phyloP scores from a whole-genome alignment of 2,113 vertebrate genomes.

The Grammatotria lemairii region DNA sequence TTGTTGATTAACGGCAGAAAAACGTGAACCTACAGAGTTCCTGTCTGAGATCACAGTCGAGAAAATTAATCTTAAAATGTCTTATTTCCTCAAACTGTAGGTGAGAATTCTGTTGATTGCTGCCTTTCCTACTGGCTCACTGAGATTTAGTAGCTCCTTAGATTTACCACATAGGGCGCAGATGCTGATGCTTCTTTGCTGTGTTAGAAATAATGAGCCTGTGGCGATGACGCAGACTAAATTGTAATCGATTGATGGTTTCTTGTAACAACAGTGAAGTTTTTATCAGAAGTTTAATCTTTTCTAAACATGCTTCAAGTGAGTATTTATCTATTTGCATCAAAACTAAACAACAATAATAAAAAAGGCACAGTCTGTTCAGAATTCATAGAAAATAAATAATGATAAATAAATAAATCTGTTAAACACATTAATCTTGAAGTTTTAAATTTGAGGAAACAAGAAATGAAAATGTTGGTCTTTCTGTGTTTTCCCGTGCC shows the following conservation, averaged over 20 bases:
- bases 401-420: neutral
- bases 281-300: neutral
- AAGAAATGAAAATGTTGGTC: neutral
- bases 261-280: neutral
- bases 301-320: neutral
- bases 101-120: neutral
- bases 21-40: neutral
- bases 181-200: neutral
- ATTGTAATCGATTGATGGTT: neutral
- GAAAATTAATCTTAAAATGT: neutral
- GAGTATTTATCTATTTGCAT: neutral
- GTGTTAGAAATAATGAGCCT: neutral
- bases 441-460: neutral
- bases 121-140: neutral
- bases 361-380: neutral
- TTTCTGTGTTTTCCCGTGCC: neutral
- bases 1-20: neutral
- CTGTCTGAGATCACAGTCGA: neutral
- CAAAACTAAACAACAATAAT: neutral
- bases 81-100: neutral
- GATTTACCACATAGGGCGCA: neutral
- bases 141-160: neutral
- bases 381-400: neutral
- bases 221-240: neutral
- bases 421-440: neutral